A percentile compares a stretch with the other conserved stretches of the same genome.
phyloP scores from a whole-genome alignment of 2,797 vertebrate genomes.

The Lophotriccus pileatus region DNA sequence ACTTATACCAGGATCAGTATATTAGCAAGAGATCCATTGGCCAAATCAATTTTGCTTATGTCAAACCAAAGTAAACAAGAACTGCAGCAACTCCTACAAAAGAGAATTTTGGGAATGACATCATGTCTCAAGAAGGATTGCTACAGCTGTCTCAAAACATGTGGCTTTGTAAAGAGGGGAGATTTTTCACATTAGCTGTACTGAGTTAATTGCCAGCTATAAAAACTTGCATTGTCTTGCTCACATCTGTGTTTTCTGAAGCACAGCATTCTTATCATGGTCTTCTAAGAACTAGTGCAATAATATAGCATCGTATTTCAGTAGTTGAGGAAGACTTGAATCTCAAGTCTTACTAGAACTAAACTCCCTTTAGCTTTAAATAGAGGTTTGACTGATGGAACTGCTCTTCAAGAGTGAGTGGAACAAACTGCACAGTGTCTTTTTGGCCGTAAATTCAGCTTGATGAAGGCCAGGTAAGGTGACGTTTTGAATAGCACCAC shows the following conservation, averaged over 20 bases:
- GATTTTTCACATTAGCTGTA: neutral
- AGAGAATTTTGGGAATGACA: neutral
- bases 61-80: neutral
- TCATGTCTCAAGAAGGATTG: neutral
- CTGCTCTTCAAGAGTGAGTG: neutral
- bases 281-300: neutral
- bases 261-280: neutral
- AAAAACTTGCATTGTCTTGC: neutral
- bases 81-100: neutral
- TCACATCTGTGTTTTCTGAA: constrained; percentile 7
- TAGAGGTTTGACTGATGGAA: neutral
- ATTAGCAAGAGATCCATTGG: neutral
- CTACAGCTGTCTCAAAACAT: neutral
- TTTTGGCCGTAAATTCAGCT: neutral
- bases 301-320: neutral
- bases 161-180: neutral
- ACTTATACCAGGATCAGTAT: neutral
- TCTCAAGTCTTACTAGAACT: neutral
- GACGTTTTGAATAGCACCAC: neutral
- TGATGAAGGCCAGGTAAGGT: neutral
- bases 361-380: neutral
- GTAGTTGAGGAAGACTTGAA: neutral
- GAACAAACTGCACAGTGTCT: neutral
- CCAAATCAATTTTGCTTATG: neutral
- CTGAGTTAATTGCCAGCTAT: neutral